phyloP scores from a whole-genome alignment of 2,797 vertebrate species.

The Somateria mollissima region DNA sequence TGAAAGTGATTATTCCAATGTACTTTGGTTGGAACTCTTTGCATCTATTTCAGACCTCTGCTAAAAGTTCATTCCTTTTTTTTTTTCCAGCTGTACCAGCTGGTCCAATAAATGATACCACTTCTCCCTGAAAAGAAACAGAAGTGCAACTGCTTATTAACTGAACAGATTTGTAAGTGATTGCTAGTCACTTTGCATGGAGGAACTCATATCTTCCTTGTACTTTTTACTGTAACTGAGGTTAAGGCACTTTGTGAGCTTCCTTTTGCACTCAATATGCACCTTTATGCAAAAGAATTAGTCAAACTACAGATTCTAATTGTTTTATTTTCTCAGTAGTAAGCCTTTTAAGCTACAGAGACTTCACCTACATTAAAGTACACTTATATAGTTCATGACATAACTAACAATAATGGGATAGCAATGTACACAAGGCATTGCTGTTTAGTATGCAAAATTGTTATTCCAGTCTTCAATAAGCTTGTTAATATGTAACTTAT shows the following conservation, averaged over 20 bases:
- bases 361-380: background rate
- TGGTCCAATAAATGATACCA: background rate
- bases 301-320: background rate
- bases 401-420: background rate
- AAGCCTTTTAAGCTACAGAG: background rate
- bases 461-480: background rate
- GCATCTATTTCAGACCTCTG: background rate
- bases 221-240: background rate
- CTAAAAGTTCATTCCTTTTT: background rate
- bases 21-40: background rate
- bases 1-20: background rate
- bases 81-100: background rate
- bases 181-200: background rate
- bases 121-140: background rate
- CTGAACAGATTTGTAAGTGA: background rate
- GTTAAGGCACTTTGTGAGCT: background rate
- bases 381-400: background rate
- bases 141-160: background rate
- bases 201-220: background rate
- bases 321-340: background rate
- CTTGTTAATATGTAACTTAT: background rate
- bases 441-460: background rate
- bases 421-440: background rate
- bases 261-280: background rate
- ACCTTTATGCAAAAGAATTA: background rate